These are phyloP conservation scores for Athene noctua DNA, from an alignment of 2,113 vertebrate species.

Conservation along the genomic window DNA sequence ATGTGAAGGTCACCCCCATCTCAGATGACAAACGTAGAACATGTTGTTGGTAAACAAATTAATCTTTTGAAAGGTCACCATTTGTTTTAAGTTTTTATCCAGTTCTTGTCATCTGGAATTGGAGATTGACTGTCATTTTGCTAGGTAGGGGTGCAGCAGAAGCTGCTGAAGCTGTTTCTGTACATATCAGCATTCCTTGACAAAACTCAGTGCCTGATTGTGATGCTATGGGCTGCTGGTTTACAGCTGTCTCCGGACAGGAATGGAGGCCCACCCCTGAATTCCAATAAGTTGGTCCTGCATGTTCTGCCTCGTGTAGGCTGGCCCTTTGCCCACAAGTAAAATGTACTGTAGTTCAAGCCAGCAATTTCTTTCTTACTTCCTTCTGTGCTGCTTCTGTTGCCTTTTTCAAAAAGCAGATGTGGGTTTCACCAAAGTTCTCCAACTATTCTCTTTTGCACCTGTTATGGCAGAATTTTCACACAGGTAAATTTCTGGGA, in stretches of 20 bases:
- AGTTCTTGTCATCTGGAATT: slow-evolving; percentile 83
- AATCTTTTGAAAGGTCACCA: slow-evolving; percentile 95
- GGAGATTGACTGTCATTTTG: slow-evolving; percentile 85
- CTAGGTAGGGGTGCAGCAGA: slow-evolving; percentile 76
- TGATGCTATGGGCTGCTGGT: slow-evolving; percentile 93
- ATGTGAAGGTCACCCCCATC: slow-evolving; percentile 90
- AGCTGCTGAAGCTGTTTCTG: slow-evolving; percentile 81
- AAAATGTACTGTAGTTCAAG: slow-evolving; percentile 73
- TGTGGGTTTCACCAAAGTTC: slow-evolving; percentile 72
- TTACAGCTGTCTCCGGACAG: slow-evolving; percentile 96
- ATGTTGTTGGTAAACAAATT: slow-evolving; percentile 93
- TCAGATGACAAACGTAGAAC: slow-evolving; percentile 82
- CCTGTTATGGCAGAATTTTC: slow-evolving; percentile 61
- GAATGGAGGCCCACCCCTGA: slow-evolving; percentile 85
- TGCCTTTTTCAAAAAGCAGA: slow-evolving; percentile 68
- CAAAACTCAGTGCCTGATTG: slow-evolving; percentile 88
- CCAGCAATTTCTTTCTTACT: slow-evolving; percentile 79
- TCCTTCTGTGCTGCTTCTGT: slow-evolving; percentile 83
- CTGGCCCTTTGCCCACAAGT: slow-evolving; percentile 90
- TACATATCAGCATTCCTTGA: slow-evolving; percentile 89
- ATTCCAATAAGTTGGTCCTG: slow-evolving; percentile 92
- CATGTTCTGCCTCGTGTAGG: slow-evolving; percentile 79
- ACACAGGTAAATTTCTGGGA: slow-evolving; percentile 26
- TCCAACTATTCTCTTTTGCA: slow-evolving; percentile 59
- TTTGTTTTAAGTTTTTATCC: slow-evolving; percentile 90